Base-by-base conservation (phyloP, 2,797 vertebrate genomes). In the Galaxias olidus region DNA sequence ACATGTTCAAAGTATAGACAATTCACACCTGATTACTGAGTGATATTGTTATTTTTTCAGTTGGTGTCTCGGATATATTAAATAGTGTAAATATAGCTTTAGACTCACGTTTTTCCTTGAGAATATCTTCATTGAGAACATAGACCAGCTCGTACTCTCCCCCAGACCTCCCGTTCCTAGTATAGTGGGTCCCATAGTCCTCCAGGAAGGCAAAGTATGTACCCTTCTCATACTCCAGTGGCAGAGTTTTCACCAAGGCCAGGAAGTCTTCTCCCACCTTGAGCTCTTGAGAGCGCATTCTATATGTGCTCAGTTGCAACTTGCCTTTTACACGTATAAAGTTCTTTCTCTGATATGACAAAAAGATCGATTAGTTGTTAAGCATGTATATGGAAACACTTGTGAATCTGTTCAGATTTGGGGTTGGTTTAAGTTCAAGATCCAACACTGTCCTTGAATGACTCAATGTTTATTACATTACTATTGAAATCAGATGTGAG, bases 181-280 rank as follows among this genome's bases (percentile, higher is more conserved):
- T 92, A 75, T 94, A 98, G 80, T 98, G 96, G 9, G 96, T 98
- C 71, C 97, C 96, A 45, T 96, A 96, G 57, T 90, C 92, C 83
- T 98, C 95, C 65, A 98, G 69, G 86, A 98, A 95, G 75, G 87
- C 86, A 77, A 95, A 98, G 83, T 98, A 98, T 76, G 94, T 89
- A 0, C 94, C 93, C 69, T 94, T 96, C 59, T 94, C 92, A 18
- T 98, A 98, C 58, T 78, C 30, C 54, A 79, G 1, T 56, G 96
- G 96, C 54, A 98, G 84, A 66, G 66, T 60, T 17, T 85, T 88
- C 61, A 95, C 47, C 4, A 94, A 91, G 4, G 85, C 63, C 47
- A 98, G 19, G 73, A 98, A 98, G 0, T 73, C 84, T 0, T 89
- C 71, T 0, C 88, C 84, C 50, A 95, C 73, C 41, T 73, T 62